Base-by-base conservation (phyloP, 2,888 invertebrate species). In the Rhyacophila evoluta region DNA sequence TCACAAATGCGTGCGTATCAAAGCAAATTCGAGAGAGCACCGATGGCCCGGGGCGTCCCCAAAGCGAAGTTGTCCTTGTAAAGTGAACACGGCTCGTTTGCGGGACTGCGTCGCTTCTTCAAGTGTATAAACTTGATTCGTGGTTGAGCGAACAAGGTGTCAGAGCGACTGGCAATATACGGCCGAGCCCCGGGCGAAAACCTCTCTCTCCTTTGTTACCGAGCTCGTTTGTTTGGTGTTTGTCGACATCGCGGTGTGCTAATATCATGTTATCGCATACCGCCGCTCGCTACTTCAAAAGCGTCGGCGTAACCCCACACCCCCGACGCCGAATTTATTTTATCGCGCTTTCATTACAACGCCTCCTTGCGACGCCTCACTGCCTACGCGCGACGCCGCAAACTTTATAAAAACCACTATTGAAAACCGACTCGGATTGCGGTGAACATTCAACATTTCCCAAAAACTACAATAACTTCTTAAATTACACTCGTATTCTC, bases 261-360 rank as follows among this genome's bases (percentile, higher is more conserved):
- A 78, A 78, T 80, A 81, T 83, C 81, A 79, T 80, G 83, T 82
- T 82, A 81, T 80, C 79, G 72, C 79, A 75, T 55, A 55, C 55
- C 25, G 8, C 55, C 25, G 8, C 55, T 55, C 78, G 81, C 81
- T 79, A 83, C 83, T 78, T 83, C 81, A 82, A 80, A 83, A 81
- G 82, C 81, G 82, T 10, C 69, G 27, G 25, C 28, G 71, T 15
- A 15, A 8, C 55, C 29, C 6, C 29, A 6, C 29, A 33, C 29
- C 29, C 29, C 29, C 29, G 6, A 33, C 29, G 6, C 29, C 25
- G 10, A 55, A 55, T 55, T 55, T 55, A 55, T 25, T 55, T 25
- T 55, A 55, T 55, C 55, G 19, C 19, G 55, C 55, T 55, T 55
- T 55, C 55, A 55, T 55, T 55, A 55, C 55, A 10, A 55, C 55